Evolutionary conservation across 1,140 invertebrate genomes (phyloP).

Genomic region (Eupristina koningsbergeri): DNA sequence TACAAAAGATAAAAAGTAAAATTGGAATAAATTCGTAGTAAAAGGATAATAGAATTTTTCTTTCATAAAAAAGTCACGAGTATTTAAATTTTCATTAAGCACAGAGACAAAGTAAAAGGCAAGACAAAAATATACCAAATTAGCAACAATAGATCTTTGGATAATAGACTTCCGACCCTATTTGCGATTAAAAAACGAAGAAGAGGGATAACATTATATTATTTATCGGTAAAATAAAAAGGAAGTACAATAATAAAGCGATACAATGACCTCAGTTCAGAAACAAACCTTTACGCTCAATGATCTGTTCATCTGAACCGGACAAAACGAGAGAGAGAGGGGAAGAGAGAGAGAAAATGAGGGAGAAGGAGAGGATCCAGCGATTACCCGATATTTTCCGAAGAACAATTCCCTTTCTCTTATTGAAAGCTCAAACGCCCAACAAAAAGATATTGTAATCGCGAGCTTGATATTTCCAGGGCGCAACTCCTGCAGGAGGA

Average conservation of each 20-base stretch:
- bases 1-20: not conserved
- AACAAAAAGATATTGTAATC: slow-evolving; percentile 43
- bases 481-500: not conserved
- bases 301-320: slow-evolving; percentile 7
- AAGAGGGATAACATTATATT: not conserved
- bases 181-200: not conserved
- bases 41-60: not conserved
- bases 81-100: not conserved
- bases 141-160: not conserved
- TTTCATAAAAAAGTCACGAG: not conserved
- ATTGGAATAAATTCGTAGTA: not conserved
- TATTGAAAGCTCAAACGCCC: slow-evolving; percentile 27
- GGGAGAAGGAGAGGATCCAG: slow-evolving; percentile 18
- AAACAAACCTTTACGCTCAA: not conserved
- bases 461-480: slow-evolving; percentile 21
- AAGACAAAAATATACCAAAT: not conserved
- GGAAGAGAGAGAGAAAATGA: too few species aligned
- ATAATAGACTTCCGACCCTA: not conserved
- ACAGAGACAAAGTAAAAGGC: not conserved
- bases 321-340: not conserved
- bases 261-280: slow-evolving; percentile 13
- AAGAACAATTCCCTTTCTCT: slow-evolving; percentile 19
- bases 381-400: not conserved
- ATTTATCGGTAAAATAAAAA: slow-evolving; percentile 16
- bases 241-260: not conserved